Evolutionary conservation across 2,888 invertebrate genomes (phyloP).

Genomic region (Drosophila nr. perissopoda): DNA sequence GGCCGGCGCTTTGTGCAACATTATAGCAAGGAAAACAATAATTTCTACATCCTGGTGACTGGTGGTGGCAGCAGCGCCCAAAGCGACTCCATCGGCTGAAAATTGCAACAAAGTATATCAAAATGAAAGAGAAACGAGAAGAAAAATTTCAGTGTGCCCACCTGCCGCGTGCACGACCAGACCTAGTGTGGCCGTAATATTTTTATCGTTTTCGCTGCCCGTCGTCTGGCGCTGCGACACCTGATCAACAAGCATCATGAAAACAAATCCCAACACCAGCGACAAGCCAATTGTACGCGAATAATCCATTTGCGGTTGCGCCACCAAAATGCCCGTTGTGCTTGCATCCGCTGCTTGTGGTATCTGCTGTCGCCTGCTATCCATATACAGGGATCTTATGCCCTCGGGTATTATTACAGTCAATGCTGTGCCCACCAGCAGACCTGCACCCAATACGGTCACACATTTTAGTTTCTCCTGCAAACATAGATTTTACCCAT

Average conservation of each 20-base stretch:
- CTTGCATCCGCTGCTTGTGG: not conserved
- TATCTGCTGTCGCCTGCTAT: constrained; percentile 51
- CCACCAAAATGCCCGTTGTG: not conserved
- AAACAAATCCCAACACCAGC: constrained; percentile 96
- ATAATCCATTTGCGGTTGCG: constrained; percentile 69
- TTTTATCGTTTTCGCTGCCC: constrained; percentile 88
- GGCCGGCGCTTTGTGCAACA: constrained; percentile 99
- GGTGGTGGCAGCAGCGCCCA: constrained; percentile 99
- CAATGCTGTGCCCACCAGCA: constrained; percentile 98
- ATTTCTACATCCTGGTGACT: constrained; percentile 98
- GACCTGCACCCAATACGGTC: constrained; percentile 97
- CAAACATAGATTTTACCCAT: not conserved
- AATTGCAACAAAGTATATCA: constrained; percentile 31
- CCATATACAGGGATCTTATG: constrained; percentile 91
- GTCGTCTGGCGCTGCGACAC: constrained; percentile 86
- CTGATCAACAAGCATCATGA: constrained; percentile 99
- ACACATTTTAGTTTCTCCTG: constrained; percentile 97
- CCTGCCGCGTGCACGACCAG: constrained; percentile 99
- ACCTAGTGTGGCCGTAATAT: constrained; percentile 97
- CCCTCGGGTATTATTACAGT: constrained; percentile 99
- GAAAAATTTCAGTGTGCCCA: constrained; percentile 71
- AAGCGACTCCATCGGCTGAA: constrained; percentile 96
- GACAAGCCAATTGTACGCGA: constrained; percentile 92
- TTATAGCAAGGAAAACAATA: constrained; percentile 99
- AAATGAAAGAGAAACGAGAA: not conserved